Percentiles rank a stretch among this genome's conserved stretches.
Evolutionary conservation across 2,888 invertebrate genomes (phyloP).

Genomic region (Stictocephala bisonia): DNA sequence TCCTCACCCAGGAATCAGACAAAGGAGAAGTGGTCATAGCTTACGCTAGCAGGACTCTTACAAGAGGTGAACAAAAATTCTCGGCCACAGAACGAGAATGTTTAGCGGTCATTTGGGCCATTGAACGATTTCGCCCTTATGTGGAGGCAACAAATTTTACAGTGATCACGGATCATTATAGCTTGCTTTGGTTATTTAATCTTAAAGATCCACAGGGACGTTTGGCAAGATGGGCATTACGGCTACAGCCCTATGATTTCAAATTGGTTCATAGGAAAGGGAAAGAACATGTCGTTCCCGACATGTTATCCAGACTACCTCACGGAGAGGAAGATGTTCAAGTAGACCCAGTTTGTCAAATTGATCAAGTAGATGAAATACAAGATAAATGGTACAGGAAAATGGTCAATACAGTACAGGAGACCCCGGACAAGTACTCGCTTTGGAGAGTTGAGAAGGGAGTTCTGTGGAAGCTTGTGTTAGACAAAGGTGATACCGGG

Average conservation of each 20-base stretch:
- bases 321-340: neutral
- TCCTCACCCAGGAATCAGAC: slow-evolving; percentile 53
- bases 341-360: neutral
- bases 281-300: slow-evolving; percentile 20
- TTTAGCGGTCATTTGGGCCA: slow-evolving; percentile 54
- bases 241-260: slow-evolving; percentile 46
- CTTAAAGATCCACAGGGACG: slow-evolving; percentile 49
- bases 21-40: slow-evolving; percentile 54
- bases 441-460: neutral
- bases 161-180: slow-evolving; percentile 10
- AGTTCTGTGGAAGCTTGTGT: neutral
- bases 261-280: slow-evolving; percentile 25
- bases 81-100: slow-evolving; percentile 57
- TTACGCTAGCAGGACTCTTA: slow-evolving; percentile 54
- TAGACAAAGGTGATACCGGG: neutral
- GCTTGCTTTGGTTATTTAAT: slow-evolving; percentile 47
- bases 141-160: slow-evolving; percentile 55
- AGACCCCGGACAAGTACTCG: neutral
- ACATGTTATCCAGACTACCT: slow-evolving; percentile 16
- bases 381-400: slow-evolving; percentile 14
- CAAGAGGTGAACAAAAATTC: slow-evolving; percentile 53
- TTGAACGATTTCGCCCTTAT: slow-evolving; percentile 55
- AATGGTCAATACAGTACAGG: neutral
- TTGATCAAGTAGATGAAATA: neutral
- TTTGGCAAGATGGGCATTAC: slow-evolving; percentile 55